Evolutionary conservation across 2,888 invertebrate genomes (phyloP), one percentile per base, ranked within the genome.

Genomic region (Dryadula phaetusa): DNA sequence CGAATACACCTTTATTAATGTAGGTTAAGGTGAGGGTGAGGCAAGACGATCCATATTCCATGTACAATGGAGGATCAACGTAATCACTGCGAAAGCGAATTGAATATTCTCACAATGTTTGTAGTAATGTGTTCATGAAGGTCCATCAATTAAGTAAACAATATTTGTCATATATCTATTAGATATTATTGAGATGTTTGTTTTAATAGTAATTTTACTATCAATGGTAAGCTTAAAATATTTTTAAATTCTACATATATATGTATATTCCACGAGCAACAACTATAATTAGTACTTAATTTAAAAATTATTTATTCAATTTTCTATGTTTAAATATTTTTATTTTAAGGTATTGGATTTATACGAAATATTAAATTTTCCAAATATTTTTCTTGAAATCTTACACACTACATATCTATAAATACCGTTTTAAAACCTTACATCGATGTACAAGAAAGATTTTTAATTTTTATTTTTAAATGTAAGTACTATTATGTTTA

Each of bases 11-110:
- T 71, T 76, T 77, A 70, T 81, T 80, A 71, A 85, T 83, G 78
- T 87, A 79, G 88, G 88, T 87, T 82, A 90, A 87, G 89, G 85
- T 81, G 77, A 72, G 58, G 58, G 62, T 74, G 73, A 56, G 62
- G 70, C 52, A 72, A 72, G 66, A 64, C 54, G 66, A 71, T 68
- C 47, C 67, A 56, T 56, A 22, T 54, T 54, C 20, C 37, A 61
- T 54, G 49, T 63, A 72, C 70, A 71, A 73, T 73, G 75, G 70
- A 69, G 74, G 67, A 46, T 53, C 73, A 69, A 66, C 28, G 63
- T 60, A 64, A 66, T 60, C 37, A 18, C 28, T 34, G 46, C 64
- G 32, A 67, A 28, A 42, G 16, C 42, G 42, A 58, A 44, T 44
- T 25, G 10, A 58, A 58, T 12, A 58, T 58, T 16, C 16, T 44